A percentile compares a stretch with the other conserved stretches of the same genome.
phyloP scores from a whole-genome alignment of 2,797 vertebrate species.

The Coluber constrictor region DNA sequence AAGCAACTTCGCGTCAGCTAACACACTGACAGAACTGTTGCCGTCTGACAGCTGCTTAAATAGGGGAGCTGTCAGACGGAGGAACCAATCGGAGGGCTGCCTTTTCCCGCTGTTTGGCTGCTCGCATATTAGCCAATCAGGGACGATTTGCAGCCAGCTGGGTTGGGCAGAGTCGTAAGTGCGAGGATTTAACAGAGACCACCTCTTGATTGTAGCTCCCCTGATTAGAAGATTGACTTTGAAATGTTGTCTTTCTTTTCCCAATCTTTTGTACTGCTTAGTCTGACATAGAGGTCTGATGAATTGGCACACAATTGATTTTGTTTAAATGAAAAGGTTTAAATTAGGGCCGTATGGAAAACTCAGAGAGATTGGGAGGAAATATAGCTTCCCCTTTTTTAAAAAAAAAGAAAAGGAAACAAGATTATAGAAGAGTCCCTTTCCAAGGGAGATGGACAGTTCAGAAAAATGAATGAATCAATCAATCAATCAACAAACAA shows the following conservation, averaged over 20 bases:
- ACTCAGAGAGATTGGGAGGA: neutral
- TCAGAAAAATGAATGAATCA: neutral
- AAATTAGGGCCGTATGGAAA: neutral
- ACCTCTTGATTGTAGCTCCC: neutral
- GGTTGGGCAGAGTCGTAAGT: too few species aligned
- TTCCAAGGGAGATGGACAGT: neutral
- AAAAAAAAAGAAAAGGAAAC: neutral
- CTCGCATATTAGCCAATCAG: too few species aligned
- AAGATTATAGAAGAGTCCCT: neutral
- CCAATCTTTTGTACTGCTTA: neutral
- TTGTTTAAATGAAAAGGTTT: neutral
- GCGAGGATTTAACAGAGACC: neutral
- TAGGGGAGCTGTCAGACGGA: too few species aligned
- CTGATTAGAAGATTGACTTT: neutral
- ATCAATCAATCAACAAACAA: neutral
- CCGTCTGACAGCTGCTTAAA: too few species aligned
- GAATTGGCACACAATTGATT: neutral
- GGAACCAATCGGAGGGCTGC: too few species aligned
- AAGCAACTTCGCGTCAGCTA: too few species aligned
- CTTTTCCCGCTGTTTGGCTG: too few species aligned
- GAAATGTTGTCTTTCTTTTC: neutral
- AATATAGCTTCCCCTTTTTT: neutral
- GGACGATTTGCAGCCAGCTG: too few species aligned
- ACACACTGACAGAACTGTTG: too few species aligned
- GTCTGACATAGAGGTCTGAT: neutral